Base-by-base conservation (phyloP, 2,797 vertebrate species). In the Coreius guichenoti region DNA sequence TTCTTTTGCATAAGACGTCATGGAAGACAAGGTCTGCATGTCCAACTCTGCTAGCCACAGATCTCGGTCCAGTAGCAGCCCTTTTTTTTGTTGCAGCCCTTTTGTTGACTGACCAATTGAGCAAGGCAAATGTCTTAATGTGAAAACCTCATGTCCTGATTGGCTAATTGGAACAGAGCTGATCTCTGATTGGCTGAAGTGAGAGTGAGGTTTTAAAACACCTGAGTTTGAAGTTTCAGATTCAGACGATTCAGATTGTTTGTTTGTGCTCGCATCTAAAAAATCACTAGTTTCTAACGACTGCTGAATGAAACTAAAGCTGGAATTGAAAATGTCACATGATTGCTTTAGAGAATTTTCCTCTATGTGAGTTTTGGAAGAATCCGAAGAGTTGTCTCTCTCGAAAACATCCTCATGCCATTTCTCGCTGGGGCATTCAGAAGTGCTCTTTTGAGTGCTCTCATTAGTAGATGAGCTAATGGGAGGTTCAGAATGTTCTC, bases 251-350 rank as follows among this genome's bases (percentile, higher is more conserved):
- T 82, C 68, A 47, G 73, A 65, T 45, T 17, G 73, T 17, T 47
- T 83, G 11, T 69, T 47, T 49, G 88, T 21, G 63, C 65, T 51
- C 12, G 36, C 16, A 78, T 88, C 85, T 2, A 88, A 82, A 43
- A 49, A 86, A 70, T 88, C 89, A 58, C 80, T 87, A 31, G 39
- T 92, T 81, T 89, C 90, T 16, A 98, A 90, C 0, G 97, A 97
- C 70, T 96, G 93, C 63, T 91, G 95, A 87, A 99, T 98, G 91
- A 99, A 99, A 89, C 96, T 98, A 82, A 98, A 98, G 89, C 91
- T 97, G 74, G 98, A 99, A 88, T 89, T 94, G 73, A 98, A 98
- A 77, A 86, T 83, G 13, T 91, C 88, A 0, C 80, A 43, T 1
- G 77, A 63, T 14, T 75, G 9, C 65, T 45, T 26, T 23, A 1